Percentiles rank a stretch among this genome's conserved stretches.
phyloP scores from a whole-genome alignment of 2,797 vertebrate species.

The Setipinna tenuifilis region DNA sequence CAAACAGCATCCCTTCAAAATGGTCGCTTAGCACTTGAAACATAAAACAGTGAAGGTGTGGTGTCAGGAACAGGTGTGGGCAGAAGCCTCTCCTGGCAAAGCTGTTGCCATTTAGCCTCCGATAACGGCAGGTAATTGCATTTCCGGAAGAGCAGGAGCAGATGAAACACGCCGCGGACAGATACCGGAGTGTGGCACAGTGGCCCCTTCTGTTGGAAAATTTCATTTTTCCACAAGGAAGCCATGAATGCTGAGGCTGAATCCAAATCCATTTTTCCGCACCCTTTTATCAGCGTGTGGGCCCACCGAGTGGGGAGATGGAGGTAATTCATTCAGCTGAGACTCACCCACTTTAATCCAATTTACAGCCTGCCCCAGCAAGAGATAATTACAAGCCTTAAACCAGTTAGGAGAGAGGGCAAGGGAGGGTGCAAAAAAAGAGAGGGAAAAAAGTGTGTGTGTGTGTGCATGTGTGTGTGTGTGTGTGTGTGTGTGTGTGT shows the following conservation, averaged over 20 bases:
- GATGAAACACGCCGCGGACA: constrained; percentile 85
- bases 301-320: constrained; percentile 92
- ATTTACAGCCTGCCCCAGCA: constrained; percentile 93
- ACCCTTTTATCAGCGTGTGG: constrained; percentile 89
- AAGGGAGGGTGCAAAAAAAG: constrained; percentile 15
- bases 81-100: constrained; percentile 75
- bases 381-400: constrained; percentile 95
- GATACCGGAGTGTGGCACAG: constrained; percentile 83
- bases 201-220: constrained; percentile 90
- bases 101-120: constrained; percentile 76
- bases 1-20: background rate
- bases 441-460: constrained; percentile 27
- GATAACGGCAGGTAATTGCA: constrained; percentile 88
- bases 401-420: constrained; percentile 79
- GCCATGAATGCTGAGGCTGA: constrained; percentile 89
- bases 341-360: constrained; percentile 94
- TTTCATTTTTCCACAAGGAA: constrained; percentile 92
- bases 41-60: constrained; percentile 57
- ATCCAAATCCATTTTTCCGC: constrained; percentile 92
- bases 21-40: constrained; percentile 36
- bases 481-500: too few species aligned
- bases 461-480: too few species aligned
- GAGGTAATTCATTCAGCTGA: constrained; percentile 87
- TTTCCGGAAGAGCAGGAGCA: constrained; percentile 93
- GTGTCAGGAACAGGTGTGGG: constrained; percentile 61